Evolutionary conservation across 2,797 vertebrate genomes (phyloP).

Genomic region (Sebastes paucispinis): DNA sequence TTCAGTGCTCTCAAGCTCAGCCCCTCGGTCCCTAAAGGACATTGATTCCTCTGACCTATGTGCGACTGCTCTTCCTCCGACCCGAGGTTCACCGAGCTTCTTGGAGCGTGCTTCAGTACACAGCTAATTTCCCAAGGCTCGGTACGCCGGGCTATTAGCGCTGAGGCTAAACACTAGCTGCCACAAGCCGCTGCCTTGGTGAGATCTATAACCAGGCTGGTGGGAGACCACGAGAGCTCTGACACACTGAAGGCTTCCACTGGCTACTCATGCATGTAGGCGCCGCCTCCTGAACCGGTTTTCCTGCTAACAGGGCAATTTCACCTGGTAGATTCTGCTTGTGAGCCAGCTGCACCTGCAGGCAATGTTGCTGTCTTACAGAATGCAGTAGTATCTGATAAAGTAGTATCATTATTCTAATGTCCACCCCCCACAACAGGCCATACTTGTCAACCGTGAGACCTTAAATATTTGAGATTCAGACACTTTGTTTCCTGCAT

Average conservation of each 20-base stretch:
- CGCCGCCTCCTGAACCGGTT: background rate
- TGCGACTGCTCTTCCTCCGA: slow-evolving; percentile 59
- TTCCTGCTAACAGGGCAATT: slow-evolving; percentile 16
- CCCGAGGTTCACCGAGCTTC: slow-evolving; percentile 41
- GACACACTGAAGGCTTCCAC: slow-evolving; percentile 28
- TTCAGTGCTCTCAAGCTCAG: slow-evolving; percentile 53
- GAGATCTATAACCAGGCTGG: slow-evolving; percentile 60
- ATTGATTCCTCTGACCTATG: slow-evolving; percentile 71
- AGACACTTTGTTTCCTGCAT: too few relatives aligned
- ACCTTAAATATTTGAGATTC: too few relatives aligned
- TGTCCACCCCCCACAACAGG: background rate
- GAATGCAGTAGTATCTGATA: background rate
- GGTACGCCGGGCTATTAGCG: slow-evolving; percentile 59
- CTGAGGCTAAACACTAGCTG: slow-evolving; percentile 65
- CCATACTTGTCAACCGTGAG: too few relatives aligned
- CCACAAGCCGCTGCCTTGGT: slow-evolving; percentile 44
- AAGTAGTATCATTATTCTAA: background rate
- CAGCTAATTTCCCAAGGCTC: slow-evolving; percentile 79
- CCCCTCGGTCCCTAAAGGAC: slow-evolving; percentile 58
- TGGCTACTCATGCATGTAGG: slow-evolving; percentile 38
- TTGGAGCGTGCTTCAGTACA: slow-evolving; percentile 53
- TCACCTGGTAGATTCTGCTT: background rate
- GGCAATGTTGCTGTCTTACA: background rate
- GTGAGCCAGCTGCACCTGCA: slow-evolving; percentile 1
- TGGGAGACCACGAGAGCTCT: slow-evolving; percentile 1